phyloP scores from a whole-genome alignment of 2,888 invertebrate genomes.

The Rhagium mordax region DNA sequence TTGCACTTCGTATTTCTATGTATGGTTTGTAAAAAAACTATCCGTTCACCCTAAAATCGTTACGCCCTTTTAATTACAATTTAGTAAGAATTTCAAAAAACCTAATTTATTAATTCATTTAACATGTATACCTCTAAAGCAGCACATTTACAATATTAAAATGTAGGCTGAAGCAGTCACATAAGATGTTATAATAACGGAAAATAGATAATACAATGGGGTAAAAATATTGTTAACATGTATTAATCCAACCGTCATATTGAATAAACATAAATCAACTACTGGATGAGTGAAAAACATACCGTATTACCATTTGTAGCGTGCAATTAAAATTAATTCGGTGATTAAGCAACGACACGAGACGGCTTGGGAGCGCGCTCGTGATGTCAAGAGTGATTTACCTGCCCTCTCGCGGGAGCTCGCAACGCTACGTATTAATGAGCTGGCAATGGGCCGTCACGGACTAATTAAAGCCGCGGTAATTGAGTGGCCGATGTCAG shows the following conservation, averaged over 20 bases:
- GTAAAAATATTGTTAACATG: too few relatives aligned
- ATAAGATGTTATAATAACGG: too few relatives aligned
- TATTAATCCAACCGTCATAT: not conserved
- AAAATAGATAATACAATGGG: too few relatives aligned
- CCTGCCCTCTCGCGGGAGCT: conserved; percentile 66
- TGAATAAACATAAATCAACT: conserved; percentile 2
- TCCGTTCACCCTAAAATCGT: too few relatives aligned
- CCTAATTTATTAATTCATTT: too few relatives aligned
- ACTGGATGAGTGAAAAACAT: conserved; percentile 55
- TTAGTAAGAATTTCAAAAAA: too few relatives aligned
- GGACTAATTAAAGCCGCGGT: conserved; percentile 69
- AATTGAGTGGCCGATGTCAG: conserved; percentile 70
- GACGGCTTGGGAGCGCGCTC: conserved; percentile 55
- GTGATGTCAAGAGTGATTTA: conserved; percentile 66
- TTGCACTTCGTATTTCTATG: too few relatives aligned
- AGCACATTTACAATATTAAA: too few relatives aligned
- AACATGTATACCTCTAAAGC: too few relatives aligned
- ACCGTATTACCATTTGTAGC: conserved; percentile 61
- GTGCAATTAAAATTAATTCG: conserved; percentile 67
- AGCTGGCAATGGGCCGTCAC: conserved; percentile 69
- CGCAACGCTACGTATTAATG: conserved; percentile 65
- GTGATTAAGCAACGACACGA: conserved; percentile 65
- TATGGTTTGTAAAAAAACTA: too few relatives aligned
- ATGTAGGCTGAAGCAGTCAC: too few relatives aligned
- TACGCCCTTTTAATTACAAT: too few relatives aligned